A percentile compares a stretch with the other conserved stretches of the same genome.
These are phyloP conservation scores for Coracopsis vasa DNA, from an alignment of 2,113 vertebrate species.

Conservation along the genomic window DNA sequence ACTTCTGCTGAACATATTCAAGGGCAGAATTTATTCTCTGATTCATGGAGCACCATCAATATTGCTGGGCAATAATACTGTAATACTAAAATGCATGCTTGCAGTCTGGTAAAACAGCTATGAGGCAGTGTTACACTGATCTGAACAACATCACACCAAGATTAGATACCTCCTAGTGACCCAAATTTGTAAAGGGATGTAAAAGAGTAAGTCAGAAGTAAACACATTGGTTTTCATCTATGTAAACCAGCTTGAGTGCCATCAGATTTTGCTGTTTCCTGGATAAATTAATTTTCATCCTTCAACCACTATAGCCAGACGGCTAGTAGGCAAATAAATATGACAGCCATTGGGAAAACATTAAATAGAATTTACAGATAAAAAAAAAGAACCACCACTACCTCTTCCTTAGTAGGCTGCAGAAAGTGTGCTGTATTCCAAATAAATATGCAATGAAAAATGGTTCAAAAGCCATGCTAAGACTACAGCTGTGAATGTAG, in stretches of 20 bases:
- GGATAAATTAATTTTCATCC: too few species aligned
- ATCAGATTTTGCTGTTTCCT: not conserved
- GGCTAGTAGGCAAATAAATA: not conserved
- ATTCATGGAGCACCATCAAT: not conserved
- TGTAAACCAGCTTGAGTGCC: not conserved
- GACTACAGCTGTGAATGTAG: not conserved
- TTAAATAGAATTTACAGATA: not conserved
- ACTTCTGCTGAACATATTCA: not conserved
- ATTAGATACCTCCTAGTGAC: not conserved
- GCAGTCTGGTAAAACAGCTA: not conserved
- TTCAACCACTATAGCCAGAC: not conserved
- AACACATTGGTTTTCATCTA: not conserved
- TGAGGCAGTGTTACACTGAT: fast-evolving
- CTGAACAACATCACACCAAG: not conserved
- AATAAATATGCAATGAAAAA: not conserved
- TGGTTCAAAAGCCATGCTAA: not conserved
- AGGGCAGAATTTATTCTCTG: not conserved
- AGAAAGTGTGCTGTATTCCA: not conserved
- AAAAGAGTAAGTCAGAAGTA: fast-evolving
- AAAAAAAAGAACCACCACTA: not conserved
- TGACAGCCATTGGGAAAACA: not conserved
- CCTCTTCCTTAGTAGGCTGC: not conserved
- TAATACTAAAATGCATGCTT: not conserved
- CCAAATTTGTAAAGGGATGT: too few species aligned
- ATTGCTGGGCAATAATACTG: not conserved